phyloP scores from a whole-genome alignment of 2,797 vertebrate genomes.

The Platyrinchus mystaceus region DNA sequence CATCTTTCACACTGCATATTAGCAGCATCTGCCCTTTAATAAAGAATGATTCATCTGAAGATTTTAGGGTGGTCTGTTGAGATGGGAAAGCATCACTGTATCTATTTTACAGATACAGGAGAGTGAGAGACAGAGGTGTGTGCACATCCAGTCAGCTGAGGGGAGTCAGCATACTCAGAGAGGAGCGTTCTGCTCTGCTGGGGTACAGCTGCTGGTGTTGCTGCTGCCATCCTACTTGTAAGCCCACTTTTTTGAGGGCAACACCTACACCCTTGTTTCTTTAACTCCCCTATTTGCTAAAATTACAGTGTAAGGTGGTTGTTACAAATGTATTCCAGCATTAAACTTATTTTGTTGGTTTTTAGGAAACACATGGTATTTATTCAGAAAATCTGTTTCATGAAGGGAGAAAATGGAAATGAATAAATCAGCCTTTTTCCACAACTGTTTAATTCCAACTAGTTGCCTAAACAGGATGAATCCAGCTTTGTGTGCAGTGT shows the following conservation, averaged over 20 bases:
- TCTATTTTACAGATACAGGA: background rate
- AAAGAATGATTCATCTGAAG: background rate
- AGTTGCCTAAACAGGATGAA: background rate
- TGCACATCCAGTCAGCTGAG: rapidly evolving
- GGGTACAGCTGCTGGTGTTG: background rate
- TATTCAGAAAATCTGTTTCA: background rate
- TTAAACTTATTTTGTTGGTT: background rate
- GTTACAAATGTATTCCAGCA: background rate
- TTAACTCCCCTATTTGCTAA: background rate
- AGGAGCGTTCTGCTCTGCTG: rapidly evolving
- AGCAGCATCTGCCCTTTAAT: background rate
- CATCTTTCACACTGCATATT: background rate
- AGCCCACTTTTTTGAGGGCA: background rate
- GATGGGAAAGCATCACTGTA: background rate
- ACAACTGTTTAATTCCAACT: background rate
- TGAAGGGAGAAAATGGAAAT: background rate
- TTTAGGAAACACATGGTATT: background rate
- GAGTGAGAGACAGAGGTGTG: background rate
- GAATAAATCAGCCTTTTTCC: background rate
- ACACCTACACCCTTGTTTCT: background rate
- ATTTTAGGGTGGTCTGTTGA: background rate
- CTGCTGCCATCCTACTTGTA: rapidly evolving
- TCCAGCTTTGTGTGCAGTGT: background rate
- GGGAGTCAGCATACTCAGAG: background rate
- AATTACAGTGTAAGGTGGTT: background rate